Evolutionary conservation across 2,888 invertebrate species (phyloP), one percentile per base, ranked within the genome.

Genomic region (Hirtodrosophila histrioides): DNA sequence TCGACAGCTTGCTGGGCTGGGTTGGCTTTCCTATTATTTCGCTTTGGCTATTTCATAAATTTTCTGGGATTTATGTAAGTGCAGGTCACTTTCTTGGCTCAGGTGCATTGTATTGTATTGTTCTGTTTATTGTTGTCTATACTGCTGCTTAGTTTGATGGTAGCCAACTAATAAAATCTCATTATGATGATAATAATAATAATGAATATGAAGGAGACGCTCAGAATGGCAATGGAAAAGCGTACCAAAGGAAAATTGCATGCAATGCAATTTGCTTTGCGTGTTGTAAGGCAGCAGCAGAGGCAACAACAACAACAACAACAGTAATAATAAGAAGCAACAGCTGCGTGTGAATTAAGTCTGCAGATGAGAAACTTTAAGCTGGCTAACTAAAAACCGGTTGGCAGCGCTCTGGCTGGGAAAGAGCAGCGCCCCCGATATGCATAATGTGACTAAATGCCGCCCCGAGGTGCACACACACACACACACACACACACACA

Each of bases 221-320:
- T 40, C 12, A 40, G 39, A 62, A 60, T 56, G 60, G 69, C 56
- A 60, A 61, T 57, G 61, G 56, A 56, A 64, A 64, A 73, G 63
- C 50, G 50, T 57, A 72, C 58, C 76, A 64, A 74, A 64, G 61
- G 73, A 73, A 75, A 78, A 81, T 77, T 77, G 82, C 79, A 81
- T 72, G 82, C 72, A 48, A 74, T 61, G 68, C 61, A 61, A 61
- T 70, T 74, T 66, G 53, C 49, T 43, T 71, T 65, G 60, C 53
- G 60, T 69, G 55, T 31, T 37, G 27, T 35, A 36, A 11, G 33
- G 29, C 55, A 51, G 10, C 55, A 57, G 23, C 3, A 17, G 10
- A 35, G 57, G 17, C 10, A 39, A 17, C 36, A 57, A 33, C 35
- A 37, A 24, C 39, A 9, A 17, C 7, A 49, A 35, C 31, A 66